phyloP scores from a whole-genome alignment of 30 jellyfish, hydroid and myxozoan species.

The Pseudorhiza aurosa region DNA sequence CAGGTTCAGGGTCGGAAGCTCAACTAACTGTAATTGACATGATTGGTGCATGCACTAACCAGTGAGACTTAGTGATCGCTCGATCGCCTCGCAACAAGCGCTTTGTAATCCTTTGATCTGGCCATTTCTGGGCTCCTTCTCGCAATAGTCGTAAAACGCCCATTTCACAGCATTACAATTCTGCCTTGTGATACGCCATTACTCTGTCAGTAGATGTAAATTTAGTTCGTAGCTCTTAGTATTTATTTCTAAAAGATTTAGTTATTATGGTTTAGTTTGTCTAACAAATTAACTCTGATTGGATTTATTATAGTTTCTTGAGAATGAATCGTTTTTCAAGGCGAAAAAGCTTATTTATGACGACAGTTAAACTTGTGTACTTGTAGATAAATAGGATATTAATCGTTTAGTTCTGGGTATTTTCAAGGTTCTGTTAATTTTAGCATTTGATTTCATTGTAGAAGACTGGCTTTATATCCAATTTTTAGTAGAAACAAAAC shows the following conservation, averaged over 20 bases:
- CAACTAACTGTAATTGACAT: too few relatives aligned
- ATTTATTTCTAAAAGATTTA: slow-evolving; percentile 36
- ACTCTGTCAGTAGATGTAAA: slow-evolving; percentile 13
- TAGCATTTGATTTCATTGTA: slow-evolving; percentile 4
- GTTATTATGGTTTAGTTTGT: slow-evolving; percentile 7
- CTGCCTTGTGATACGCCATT: too few relatives aligned
- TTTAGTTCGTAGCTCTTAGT: slow-evolving; percentile 20
- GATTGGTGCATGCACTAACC: too few relatives aligned
- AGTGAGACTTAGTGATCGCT: too few relatives aligned
- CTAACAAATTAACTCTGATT: slow-evolving; percentile 23
- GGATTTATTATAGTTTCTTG: slow-evolving; percentile 50
- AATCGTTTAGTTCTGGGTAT: slow-evolving; percentile 30
- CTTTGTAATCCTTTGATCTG: too few relatives aligned
- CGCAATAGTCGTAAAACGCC: too few relatives aligned
- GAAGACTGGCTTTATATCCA: slow-evolving; percentile 18
- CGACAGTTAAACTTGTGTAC: slow-evolving; percentile 6
- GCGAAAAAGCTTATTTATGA: slow-evolving; percentile 33
- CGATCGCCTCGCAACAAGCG: too few relatives aligned
- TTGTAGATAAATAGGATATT: slow-evolving; percentile 16
- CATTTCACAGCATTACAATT: too few relatives aligned
- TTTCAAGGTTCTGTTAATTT: background rate
- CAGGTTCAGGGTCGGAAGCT: too few relatives aligned
- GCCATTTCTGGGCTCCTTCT: too few relatives aligned
- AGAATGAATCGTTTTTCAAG: slow-evolving; percentile 12
- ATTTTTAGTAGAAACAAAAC: slow-evolving; percentile 21